Base-by-base conservation (phyloP, 2,888 invertebrate genomes). In the Ommatoiulus sabulosus region DNA sequence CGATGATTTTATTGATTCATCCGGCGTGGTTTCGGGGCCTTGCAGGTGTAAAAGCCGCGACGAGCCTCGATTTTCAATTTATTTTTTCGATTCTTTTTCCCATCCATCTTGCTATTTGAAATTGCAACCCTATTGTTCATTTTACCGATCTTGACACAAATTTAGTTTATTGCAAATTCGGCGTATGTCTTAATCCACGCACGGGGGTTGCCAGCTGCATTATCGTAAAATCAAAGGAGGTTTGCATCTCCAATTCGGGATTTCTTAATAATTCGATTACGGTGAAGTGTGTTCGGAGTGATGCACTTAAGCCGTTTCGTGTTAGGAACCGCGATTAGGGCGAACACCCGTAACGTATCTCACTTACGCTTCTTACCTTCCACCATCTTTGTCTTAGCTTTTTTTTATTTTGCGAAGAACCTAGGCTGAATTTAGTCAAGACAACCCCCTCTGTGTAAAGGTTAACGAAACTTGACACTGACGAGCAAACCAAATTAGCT, bases 221-320 rank as follows among this genome's bases (percentile, higher is more conserved):
- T 80, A 80, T 80, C 80, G 80, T 80, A 80, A 80, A 80, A 80
- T 80, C 80, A 80, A 24, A 80, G 35, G 12, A 35, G 80, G 80
- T 80, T 80, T 80, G 80, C 80, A 80, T 80, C 80, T 80, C 80
- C 80, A 80, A 80, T 80, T 80, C 80, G 80, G 80, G 80, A 10
- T 80, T 80, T 80, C 80, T 12, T 63, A 4, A 8, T 80, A 80
- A 80, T 80, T 80, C 80, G 35, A 80, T 80, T 80, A 80, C 35
- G 35, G 35, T 80, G 80, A 80, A 80, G 80, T 35, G 80, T 80
- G 80, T 80, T 80, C 80, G 5, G 35, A 80, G 80, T 80, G 80
- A 80, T 80, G 80, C 80, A 80, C 80, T 80, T 80, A 80, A 80
- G 24, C 80, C 80, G 35, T 80, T 80, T 80, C 80, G 80, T 35